A percentile compares a stretch with the other conserved stretches of the same genome.
phyloP scores from a whole-genome alignment of 2,797 vertebrate species.

The Delichon dasypus region DNA sequence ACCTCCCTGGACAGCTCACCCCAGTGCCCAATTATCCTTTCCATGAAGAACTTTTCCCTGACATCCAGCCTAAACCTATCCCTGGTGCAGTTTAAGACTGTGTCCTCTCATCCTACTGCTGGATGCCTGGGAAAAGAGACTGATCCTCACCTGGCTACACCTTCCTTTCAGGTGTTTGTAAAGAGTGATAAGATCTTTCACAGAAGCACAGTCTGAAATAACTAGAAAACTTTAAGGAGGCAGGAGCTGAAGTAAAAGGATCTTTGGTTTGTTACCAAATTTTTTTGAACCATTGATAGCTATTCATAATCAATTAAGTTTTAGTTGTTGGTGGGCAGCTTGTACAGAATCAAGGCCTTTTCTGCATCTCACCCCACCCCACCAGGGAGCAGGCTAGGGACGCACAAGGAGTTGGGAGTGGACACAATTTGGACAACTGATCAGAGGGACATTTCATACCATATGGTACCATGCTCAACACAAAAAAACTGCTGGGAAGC shows the following conservation, averaged over 20 bases:
- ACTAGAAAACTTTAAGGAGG: not conserved
- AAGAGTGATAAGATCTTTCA: not conserved
- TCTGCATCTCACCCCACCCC: not conserved
- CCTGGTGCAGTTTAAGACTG: not conserved
- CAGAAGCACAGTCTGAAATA: not conserved
- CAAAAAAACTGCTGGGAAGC: not conserved
- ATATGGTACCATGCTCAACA: no score
- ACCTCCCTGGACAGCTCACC: not conserved
- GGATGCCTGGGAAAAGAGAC: not conserved
- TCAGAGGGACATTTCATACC: not conserved
- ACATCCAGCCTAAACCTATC: not conserved
- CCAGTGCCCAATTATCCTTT: not conserved
- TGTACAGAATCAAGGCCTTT: not conserved
- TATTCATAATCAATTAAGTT: not conserved
- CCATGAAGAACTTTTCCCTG: not conserved
- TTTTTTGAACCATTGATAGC: not conserved
- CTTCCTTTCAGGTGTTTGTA: not conserved
- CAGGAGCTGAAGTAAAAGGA: not conserved
- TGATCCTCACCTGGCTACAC: not conserved
- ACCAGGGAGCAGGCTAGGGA: not conserved
- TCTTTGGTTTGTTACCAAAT: not conserved
- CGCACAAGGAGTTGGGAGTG: not conserved
- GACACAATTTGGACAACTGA: rapidly evolving
- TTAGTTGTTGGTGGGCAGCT: not conserved
- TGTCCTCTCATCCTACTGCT: not conserved